Conservation (phyloP, 2,113 vertebrate species). For the Abramis brama region DNA sequence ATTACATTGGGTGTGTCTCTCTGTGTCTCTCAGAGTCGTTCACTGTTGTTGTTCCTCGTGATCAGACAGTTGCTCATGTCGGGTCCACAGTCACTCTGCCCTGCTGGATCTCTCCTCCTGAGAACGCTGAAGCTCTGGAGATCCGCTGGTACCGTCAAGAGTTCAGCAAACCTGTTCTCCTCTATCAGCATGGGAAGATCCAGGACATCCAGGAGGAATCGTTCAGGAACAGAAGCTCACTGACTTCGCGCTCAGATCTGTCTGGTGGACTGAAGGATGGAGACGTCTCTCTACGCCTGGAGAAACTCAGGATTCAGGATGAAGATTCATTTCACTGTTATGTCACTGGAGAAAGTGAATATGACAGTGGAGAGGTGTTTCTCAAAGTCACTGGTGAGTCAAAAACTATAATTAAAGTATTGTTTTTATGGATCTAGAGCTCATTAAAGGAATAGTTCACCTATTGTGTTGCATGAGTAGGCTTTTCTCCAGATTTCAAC, state of each 20-base stretch:
- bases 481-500: no score
- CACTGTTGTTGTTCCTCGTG: not conserved
- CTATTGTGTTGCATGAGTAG: no score
- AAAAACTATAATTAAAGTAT: no score
- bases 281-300: slow-evolving; percentile 66
- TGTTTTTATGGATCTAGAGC: no score
- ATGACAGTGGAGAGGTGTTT: not conserved
- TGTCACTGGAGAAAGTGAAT: slow-evolving; percentile 55
- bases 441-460: no score
- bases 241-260: slow-evolving; percentile 39
- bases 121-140: slow-evolving; percentile 63
- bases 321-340: slow-evolving; percentile 62
- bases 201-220: not conserved
- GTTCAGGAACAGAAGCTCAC: slow-evolving; percentile 55
- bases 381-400: slow-evolving; percentile 66
- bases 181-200: slow-evolving; percentile 12
- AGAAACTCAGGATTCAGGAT: slow-evolving; percentile 56
- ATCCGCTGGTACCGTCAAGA: slow-evolving; percentile 58
- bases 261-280: slow-evolving; percentile 61
- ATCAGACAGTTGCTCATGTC: not conserved
- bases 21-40: slow-evolving; percentile 38
- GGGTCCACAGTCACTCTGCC: slow-evolving; percentile 53
- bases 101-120: slow-evolving; percentile 64
- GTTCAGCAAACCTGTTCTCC: slow-evolving; percentile 39
- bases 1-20: not conserved